A percentile compares a stretch with the other conserved stretches of the same genome.
phyloP scores from a whole-genome alignment of 2,888 invertebrate species.

The Himalopsyche japonica region DNA sequence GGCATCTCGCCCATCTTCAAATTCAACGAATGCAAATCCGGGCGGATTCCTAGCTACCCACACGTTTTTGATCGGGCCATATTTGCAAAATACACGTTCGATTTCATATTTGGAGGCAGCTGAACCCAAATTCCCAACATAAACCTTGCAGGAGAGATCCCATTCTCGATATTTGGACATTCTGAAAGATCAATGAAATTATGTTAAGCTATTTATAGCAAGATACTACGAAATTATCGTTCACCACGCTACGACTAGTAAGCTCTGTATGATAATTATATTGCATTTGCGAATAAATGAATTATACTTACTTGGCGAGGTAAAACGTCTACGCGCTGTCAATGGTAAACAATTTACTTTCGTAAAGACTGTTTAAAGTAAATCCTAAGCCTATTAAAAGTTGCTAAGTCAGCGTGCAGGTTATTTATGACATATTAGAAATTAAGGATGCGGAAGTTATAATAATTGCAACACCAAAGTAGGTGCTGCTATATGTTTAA shows the following conservation, averaged over 20 bases:
- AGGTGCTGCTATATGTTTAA: no score
- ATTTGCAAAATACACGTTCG: slow-evolving; percentile 82
- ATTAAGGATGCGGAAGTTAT: no score
- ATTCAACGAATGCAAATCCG: slow-evolving; percentile 87
- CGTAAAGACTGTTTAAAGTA: no score
- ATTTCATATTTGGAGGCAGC: slow-evolving; percentile 85
- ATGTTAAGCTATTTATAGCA: neutral
- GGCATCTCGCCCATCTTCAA: slow-evolving; percentile 82
- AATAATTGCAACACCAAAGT: no score
- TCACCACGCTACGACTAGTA: neutral
- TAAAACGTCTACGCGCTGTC: no score
- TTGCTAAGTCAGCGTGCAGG: no score
- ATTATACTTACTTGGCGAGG: no score
- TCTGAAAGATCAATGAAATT: slow-evolving; percentile 16
- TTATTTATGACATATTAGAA: no score
- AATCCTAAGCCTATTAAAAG: no score
- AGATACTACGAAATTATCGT: neutral
- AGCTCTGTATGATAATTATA: no score
- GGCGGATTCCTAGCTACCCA: slow-evolving; percentile 93
- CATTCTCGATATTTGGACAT: slow-evolving; percentile 69
- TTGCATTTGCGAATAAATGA: no score
- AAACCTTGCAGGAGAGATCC: slow-evolving; percentile 82
- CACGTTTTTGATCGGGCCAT: slow-evolving; percentile 82
- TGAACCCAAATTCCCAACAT: slow-evolving; percentile 86
- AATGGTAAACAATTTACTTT: no score